A percentile compares a stretch with the other conserved stretches of the same genome.
Evolutionary conservation across 2,797 vertebrate species (phyloP).

Genomic region (Acanthurus leucopareius): DNA sequence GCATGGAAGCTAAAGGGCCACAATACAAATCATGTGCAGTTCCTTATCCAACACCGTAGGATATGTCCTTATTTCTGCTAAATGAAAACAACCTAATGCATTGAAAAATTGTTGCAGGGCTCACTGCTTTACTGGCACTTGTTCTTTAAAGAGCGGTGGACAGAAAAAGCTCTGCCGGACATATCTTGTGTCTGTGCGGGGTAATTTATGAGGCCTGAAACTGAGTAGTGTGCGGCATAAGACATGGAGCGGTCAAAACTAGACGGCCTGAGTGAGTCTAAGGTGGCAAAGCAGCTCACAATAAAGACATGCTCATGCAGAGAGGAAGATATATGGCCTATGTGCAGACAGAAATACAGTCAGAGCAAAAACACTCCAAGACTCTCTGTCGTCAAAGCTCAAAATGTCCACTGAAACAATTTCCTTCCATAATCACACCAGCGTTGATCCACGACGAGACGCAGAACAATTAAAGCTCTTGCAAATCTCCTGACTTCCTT

Average conservation of each 20-base stretch:
- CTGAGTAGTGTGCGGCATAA: conserved; percentile 63
- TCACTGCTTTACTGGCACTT: conserved; percentile 58
- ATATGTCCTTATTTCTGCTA: conserved; percentile 51
- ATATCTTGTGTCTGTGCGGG: conserved; percentile 68
- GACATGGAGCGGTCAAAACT: conserved; percentile 57
- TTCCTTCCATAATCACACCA: conserved; percentile 41
- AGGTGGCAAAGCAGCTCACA: conserved; percentile 53
- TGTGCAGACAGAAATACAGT: conserved; percentile 55
- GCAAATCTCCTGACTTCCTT: conserved; percentile 67
- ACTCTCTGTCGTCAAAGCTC: conserved; percentile 35
- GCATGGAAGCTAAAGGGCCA: conserved; percentile 44
- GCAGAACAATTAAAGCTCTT: conserved; percentile 65
- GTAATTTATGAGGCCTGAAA: conserved; percentile 80
- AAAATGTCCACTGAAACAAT: conserved; percentile 54
- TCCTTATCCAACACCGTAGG: conserved; percentile 24
- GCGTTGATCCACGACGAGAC: conserved; percentile 46
- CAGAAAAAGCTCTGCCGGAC: conserved; percentile 74
- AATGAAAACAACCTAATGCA: conserved; percentile 50
- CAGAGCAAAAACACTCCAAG: conserved; percentile 30
- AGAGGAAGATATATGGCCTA: conserved; percentile 51
- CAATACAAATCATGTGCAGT: conserved; percentile 42
- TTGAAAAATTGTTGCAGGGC: conserved; percentile 38
- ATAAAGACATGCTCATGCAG: conserved; percentile 49
- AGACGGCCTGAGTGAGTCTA: conserved; percentile 55
- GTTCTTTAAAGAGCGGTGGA: conserved; percentile 76